Conservation (phyloP, 2,797 vertebrate species). For the Sylvilagus floridanus region DNA sequence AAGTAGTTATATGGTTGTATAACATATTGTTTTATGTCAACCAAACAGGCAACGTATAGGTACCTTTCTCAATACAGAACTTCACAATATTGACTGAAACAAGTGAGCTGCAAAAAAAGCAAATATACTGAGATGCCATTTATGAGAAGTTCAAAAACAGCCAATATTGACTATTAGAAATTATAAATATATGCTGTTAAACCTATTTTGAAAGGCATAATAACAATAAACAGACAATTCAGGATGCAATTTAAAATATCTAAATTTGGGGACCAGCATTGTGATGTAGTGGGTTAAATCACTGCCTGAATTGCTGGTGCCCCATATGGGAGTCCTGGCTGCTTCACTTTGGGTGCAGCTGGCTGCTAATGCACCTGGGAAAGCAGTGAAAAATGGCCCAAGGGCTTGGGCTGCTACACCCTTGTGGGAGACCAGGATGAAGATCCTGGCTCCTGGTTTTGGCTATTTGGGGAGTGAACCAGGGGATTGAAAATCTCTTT, state of each 20-base stretch:
- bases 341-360: no score
- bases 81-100: neutral
- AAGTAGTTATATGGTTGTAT: neutral
- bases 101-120: neutral
- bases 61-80: neutral
- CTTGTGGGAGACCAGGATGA: no score
- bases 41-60: neutral
- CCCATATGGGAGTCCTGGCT: no score
- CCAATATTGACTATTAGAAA: neutral
- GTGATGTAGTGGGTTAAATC: no score
- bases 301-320: no score
- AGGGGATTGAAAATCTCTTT: no score
- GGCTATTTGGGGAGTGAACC: no score
- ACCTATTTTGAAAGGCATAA: neutral
- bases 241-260: neutral
- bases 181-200: neutral
- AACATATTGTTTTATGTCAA: neutral
- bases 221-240: neutral
- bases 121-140: neutral
- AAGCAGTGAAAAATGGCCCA: no score
- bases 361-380: no score
- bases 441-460: no score
- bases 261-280: neutral
- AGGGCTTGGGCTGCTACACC: no score
- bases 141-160: neutral